A percentile compares a stretch with the other conserved stretches of the same genome.
These are phyloP conservation scores for Myotis lucifugus DNA, from an alignment of 2,113 vertebrate species.

Conservation along the genomic window DNA sequence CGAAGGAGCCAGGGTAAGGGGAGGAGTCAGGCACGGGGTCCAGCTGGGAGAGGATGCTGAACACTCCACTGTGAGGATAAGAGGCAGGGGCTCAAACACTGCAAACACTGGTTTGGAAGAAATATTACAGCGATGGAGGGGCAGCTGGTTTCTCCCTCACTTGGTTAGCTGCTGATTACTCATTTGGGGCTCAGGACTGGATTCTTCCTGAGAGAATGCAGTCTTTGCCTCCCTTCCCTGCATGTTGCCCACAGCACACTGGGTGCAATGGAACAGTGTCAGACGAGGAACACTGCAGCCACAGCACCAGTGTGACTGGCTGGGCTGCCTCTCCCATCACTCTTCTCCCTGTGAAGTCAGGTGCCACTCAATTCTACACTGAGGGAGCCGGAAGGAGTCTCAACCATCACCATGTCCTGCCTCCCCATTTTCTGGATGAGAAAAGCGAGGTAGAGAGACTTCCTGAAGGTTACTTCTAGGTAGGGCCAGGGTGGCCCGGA, in stretches of 20 bases:
- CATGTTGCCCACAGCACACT: rapidly evolving
- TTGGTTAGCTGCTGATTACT: neutral
- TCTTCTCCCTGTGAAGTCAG: neutral
- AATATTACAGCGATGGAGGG: neutral
- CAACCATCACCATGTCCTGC: neutral
- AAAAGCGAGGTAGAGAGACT: neutral
- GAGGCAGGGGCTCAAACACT: neutral
- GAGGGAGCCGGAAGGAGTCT: neutral
- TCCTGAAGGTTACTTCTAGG: neutral
- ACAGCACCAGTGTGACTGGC: neutral
- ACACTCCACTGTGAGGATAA: neutral
- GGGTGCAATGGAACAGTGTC: neutral
- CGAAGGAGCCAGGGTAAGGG: neutral
- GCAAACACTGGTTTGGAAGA: neutral
- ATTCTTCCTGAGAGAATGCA: neutral
- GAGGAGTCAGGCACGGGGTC: neutral
- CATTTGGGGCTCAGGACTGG: neutral
- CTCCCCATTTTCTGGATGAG: neutral
- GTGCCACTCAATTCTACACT: neutral
- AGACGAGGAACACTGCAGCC: rapidly evolving
- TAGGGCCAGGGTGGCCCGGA: neutral
- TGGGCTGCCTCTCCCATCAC: neutral
- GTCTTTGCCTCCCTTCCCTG: neutral
- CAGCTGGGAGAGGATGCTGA: neutral
- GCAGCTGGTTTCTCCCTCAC: neutral